Evolutionary conservation across 1,140 invertebrate species (phyloP).

Genomic region (Epicauta chinensis): DNA sequence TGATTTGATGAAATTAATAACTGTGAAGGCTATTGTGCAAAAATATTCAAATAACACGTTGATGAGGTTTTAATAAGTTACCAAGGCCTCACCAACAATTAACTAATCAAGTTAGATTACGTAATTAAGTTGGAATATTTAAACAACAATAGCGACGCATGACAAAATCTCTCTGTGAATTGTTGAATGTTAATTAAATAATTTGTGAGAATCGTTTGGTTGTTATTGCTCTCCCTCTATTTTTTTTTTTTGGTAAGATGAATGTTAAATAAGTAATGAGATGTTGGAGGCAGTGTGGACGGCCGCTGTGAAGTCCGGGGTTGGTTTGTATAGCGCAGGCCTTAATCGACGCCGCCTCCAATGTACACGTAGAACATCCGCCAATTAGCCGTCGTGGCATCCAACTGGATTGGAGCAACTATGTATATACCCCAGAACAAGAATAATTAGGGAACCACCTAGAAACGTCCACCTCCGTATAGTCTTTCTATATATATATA

Average conservation of each 20-base stretch:
- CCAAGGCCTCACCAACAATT: constrained; percentile 11
- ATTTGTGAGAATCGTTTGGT: too few species aligned
- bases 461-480: constrained; percentile 5
- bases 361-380: constrained; percentile 31
- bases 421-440: constrained; percentile 8
- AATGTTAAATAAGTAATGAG: constrained; percentile 20
- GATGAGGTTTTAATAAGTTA: constrained; percentile 12
- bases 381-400: constrained; percentile 32
- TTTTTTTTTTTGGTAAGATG: too few species aligned
- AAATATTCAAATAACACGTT: constrained; percentile 10
- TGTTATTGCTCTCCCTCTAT: too few species aligned
- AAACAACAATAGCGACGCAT: constrained; percentile 2
- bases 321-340: constrained; percentile 29
- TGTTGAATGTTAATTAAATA: too few species aligned
- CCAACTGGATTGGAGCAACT: constrained; percentile 29
- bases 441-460: constrained; percentile 15
- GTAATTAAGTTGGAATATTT: constrained; percentile 7
- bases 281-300: constrained; percentile 5
- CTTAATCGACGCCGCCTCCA: constrained; percentile 35
- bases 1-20: too few species aligned
- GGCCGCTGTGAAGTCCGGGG: constrained; percentile 5
- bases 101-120: constrained; percentile 13
- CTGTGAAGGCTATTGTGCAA: constrained; percentile 7
- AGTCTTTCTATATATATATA: neutral
- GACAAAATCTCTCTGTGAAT: neutral